Evolutionary conservation across 2,113 vertebrate genomes (phyloP), one percentile per base, ranked within the genome.

Genomic region (Sinocyclocheilus anophthalmus): DNA sequence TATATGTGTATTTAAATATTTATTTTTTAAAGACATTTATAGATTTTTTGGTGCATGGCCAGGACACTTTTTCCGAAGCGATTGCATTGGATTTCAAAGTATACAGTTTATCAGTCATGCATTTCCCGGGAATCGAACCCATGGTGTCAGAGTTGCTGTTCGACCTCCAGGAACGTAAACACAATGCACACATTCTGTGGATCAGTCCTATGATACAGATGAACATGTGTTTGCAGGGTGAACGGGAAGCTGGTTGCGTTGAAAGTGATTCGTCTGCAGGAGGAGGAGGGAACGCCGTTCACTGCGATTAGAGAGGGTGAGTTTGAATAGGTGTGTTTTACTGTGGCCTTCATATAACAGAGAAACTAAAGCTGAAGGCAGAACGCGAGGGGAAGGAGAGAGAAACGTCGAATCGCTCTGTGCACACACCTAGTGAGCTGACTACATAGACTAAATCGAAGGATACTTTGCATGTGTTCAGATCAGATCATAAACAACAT

Each of bases 291-390:
- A 10, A 99, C 98, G 0, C 98, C 97, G 2, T 99, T 99, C 92
- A 99, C 98, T 0, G 98, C 98, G 80, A 99, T 99, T 92, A 95
- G 98, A 93, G 98, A 99, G 96, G 97, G 98, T 99, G 42, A 94
- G 84, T 48, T 48, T 48, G 12, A 48, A 37, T 37, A 37, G 3
- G 37, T 37, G 37, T 37, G 37, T 48, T 48, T 48, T 48, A 48
- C 42, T 48, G 10, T 48, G 45, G 45, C 42, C 2, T 48, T 48
- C 11, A 12, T 11, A 48, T 11, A 48, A 48, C 45, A 48, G 10
- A 48, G 45, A 48, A 48, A 48, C 45, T 11, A 10, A 48, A 48
- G 45, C 2, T 48, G 2, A 48, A 30, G 24, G 73, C 82, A 86
- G 73, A 89, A 91, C 89, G 90, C 92, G 91, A 85, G 75, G 76